phyloP scores from a whole-genome alignment of 2,113 vertebrate species.

The Anas platyrhynchos region DNA sequence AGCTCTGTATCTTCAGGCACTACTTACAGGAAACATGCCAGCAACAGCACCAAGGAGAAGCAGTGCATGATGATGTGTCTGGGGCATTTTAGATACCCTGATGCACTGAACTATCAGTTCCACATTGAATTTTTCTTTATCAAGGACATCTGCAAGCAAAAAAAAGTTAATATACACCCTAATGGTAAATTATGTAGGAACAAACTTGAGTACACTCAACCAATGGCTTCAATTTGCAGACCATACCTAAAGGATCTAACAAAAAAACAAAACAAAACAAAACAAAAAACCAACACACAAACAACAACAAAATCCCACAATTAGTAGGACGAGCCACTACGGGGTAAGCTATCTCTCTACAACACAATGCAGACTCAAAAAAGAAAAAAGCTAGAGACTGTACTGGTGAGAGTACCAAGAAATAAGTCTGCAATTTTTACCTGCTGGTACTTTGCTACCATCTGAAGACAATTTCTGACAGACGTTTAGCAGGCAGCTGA shows the following conservation, averaged over 20 bases:
- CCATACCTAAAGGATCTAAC: background rate
- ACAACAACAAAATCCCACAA: background rate
- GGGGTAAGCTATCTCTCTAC: background rate
- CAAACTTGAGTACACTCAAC: background rate
- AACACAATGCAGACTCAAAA: background rate
- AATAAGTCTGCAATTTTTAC: conserved; percentile 56
- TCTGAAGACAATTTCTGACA: conserved; percentile 86
- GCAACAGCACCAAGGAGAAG: conserved; percentile 89
- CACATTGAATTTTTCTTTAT: conserved; percentile 95
- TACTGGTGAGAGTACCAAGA: background rate
- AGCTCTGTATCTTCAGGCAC: background rate
- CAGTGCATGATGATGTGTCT: conserved; percentile 95
- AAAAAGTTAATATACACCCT: background rate
- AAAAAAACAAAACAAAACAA: background rate
- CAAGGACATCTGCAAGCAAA: conserved; percentile 80
- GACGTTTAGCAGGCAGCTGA: conserved; percentile 89
- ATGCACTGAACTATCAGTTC: conserved; percentile 96
- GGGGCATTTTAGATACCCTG: conserved; percentile 88
- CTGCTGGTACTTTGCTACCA: conserved; percentile 77
- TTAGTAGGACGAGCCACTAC: background rate
- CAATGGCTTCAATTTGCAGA: background rate
- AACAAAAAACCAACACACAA: background rate
- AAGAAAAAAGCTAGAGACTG: background rate
- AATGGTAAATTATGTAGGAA: background rate
- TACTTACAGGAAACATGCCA: conserved; percentile 91